Evolutionary conservation across 1,140 invertebrate genomes (phyloP), one percentile per base, ranked within the genome.

Genomic region (Drosophila sucinea): DNA sequence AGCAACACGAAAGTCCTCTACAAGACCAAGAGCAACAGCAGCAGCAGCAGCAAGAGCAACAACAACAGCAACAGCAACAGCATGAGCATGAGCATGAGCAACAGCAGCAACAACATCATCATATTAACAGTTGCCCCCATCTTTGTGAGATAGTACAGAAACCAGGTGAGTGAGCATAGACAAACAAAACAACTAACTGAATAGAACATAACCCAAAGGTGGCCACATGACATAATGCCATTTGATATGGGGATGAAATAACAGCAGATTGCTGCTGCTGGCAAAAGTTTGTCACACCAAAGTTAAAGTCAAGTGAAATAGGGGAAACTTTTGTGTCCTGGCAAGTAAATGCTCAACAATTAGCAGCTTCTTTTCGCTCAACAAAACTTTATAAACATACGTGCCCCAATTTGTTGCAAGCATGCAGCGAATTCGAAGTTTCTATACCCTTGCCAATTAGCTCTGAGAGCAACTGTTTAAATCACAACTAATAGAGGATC

Each of bases 121-220:
- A 78, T n/a, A 70, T 83, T 33, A 71, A 66, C 60, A 79, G 70
- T 44, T 67, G 67, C n/a, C 82, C 81, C 47, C 76, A 81, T 64
- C 82, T 79, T 29, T 75, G 79, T 40, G 86, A 83, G 68, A 87
- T 90, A 51, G 77, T 78, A 63, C 75, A 77, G 58, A 90, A 90
- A 44, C 72, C 87, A 85, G 83, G 87, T 90, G 64, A 84, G 78
- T 58, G n/a, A 62, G 7, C 35, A 41, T 30, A 33, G 27, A 47
- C 23, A 29, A 8, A 51, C 30, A 3, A 41, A 68, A 47, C 23
- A 61, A 69, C 11, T 4, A 38, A 33, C 4, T 4, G 47, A 33
- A 56, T 35, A 10, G 4, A 11, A 10, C 40, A 6, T 23, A 33
- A 8, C 40, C 54, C 17, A 0, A 58, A 64, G 47, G 62, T 38